Conservation (phyloP, 2,888 invertebrate genomes). For the Nematopogon swammerdamellus region DNA sequence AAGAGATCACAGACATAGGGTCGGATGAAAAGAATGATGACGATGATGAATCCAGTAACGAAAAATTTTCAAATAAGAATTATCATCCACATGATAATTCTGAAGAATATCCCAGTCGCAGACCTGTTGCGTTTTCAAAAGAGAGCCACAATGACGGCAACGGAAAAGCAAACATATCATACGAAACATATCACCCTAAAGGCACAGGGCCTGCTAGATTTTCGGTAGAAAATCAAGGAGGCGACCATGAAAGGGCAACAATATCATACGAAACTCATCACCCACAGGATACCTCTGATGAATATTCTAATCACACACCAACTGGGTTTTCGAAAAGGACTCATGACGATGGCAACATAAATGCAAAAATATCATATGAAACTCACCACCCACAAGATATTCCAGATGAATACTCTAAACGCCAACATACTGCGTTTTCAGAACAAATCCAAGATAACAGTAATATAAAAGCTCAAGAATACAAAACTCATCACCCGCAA, state of each 20-base stretch:
- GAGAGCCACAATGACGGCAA: neutral
- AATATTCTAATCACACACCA: neutral
- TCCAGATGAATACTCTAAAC: neutral
- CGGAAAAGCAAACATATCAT: neutral
- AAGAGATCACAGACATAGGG: constrained; percentile 13
- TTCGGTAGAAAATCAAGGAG: neutral
- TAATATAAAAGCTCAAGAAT: neutral
- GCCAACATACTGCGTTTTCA: neutral
- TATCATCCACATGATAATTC: neutral
- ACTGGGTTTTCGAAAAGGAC: neutral
- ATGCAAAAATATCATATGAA: neutral
- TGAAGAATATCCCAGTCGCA: neutral
- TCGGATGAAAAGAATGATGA: too few species aligned
- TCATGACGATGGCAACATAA: neutral
- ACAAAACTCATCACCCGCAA: neutral
- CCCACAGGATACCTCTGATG: neutral
- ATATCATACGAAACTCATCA: neutral
- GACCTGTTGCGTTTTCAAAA: neutral
- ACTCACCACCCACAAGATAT: neutral
- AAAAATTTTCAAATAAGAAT: constrained; percentile 2
- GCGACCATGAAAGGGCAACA: neutral
- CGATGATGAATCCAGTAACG: constrained; percentile 18
- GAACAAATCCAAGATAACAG: neutral
- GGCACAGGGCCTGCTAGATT: neutral
- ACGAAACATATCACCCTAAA: neutral